Percentiles rank a stretch among this genome's conserved stretches.
Conservation (phyloP, 1,140 invertebrate genomes). For the Zaprionus lachaisei region DNA sequence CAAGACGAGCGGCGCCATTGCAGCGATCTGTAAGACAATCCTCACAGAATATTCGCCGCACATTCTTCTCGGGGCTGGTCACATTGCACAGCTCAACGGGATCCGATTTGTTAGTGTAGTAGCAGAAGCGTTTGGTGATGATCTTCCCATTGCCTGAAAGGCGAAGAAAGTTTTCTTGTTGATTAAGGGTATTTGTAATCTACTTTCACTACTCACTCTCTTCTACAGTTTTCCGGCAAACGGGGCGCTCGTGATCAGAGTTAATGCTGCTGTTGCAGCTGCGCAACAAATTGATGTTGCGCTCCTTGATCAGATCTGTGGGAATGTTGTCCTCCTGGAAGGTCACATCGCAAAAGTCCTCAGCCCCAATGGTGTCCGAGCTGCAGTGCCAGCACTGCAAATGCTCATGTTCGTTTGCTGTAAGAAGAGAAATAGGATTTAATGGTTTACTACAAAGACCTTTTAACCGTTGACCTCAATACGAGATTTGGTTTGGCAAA, state of each 20-base stretch:
- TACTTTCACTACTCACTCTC: slow-evolving; percentile 53
- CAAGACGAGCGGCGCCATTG: slow-evolving; percentile 55
- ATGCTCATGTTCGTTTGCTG: slow-evolving; percentile 54
- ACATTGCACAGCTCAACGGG: slow-evolving; percentile 69
- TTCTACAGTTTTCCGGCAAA: slow-evolving; percentile 81
- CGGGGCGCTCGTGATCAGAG: slow-evolving; percentile 74
- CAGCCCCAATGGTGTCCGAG: slow-evolving; percentile 73
- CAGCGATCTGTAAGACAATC: slow-evolving; percentile 78
- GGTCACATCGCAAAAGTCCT: slow-evolving; percentile 74
- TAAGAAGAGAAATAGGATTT: slow-evolving; percentile 3
- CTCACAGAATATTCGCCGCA: slow-evolving; percentile 77
- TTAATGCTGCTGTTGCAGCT: slow-evolving; percentile 77
- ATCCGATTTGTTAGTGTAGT: slow-evolving; percentile 82
- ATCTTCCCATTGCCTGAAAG: slow-evolving; percentile 71
- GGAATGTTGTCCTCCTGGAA: slow-evolving; percentile 80
- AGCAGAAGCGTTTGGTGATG: slow-evolving; percentile 80
- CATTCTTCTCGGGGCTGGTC: slow-evolving; percentile 76
- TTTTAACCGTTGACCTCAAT: slow-evolving; percentile 27
- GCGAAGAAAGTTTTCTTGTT: background rate
- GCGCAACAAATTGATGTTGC: slow-evolving; percentile 71
- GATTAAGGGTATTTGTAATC: background rate
- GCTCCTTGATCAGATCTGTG: slow-evolving; percentile 64
- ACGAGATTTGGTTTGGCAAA: background rate
- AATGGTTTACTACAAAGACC: slow-evolving; percentile 29
- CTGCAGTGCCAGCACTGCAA: slow-evolving; percentile 82